Evolutionary conservation across 2,888 invertebrate species (phyloP).

Genomic region (Frankliniella fusca): DNA sequence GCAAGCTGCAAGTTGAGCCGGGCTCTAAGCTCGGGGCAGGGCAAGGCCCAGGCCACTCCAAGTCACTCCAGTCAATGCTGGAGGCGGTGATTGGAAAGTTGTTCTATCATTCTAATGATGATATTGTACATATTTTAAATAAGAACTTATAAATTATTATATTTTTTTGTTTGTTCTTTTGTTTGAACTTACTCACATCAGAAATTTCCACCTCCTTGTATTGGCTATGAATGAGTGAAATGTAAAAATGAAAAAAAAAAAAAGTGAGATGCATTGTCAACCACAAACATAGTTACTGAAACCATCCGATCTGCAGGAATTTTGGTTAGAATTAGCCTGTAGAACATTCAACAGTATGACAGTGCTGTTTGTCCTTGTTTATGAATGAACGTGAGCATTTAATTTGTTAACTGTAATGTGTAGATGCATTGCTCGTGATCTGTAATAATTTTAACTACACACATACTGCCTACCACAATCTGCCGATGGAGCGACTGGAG

Average conservation of each 20-base stretch:
- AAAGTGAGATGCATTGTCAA: conserved; percentile 31
- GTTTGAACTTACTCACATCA: conserved; percentile 34
- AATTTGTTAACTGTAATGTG: conserved; percentile 23
- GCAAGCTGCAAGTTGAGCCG: neutral
- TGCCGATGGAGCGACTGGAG: conserved; percentile 23
- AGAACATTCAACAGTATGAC: conserved; percentile 12
- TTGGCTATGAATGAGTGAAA: conserved; percentile 38
- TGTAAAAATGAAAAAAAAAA: conserved; percentile 36
- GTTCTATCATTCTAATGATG: conserved; percentile 37
- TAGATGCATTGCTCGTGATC: conserved; percentile 26
- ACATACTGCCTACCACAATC: conserved; percentile 26
- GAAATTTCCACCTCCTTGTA: conserved; percentile 40
- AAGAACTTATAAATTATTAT: conserved; percentile 36
- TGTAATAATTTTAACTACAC: conserved; percentile 17
- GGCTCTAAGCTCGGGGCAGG: conserved; percentile 1
- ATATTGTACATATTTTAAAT: conserved; percentile 41
- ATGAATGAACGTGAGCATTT: conserved; percentile 25
- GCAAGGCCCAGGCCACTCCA: neutral
- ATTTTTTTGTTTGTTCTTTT: conserved; percentile 37
- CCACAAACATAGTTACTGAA: conserved; percentile 8
- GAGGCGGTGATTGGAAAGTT: conserved; percentile 38
- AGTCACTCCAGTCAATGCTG: conserved; percentile 33
- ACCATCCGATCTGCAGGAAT: conserved; percentile 20
- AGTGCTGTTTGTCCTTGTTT: conserved; percentile 20
- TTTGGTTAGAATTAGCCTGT: conserved; percentile 15